Base-by-base conservation (phyloP, 2,113 vertebrate genomes). In the Sylvia atricapilla region DNA sequence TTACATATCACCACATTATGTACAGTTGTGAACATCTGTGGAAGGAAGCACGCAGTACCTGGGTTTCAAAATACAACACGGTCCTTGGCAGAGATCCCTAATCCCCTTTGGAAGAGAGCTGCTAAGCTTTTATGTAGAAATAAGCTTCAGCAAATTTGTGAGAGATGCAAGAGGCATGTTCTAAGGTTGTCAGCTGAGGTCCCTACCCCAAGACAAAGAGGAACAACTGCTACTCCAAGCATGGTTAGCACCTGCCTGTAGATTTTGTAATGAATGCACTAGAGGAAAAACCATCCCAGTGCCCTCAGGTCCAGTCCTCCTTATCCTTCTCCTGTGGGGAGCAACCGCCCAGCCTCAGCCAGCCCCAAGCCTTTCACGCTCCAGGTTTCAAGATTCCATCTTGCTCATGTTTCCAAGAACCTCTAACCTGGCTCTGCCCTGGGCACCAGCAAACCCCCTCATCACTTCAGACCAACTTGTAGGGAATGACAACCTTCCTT, bases 361-460 rank as follows among this genome's bases (percentile, higher is more conserved):
- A 73, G 68, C 8, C 23, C 19, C 1, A 1, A 31, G 8, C 10
- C 31, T 62, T 35, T 60, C 1, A 0, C 13, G 22, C 24, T 62
- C 73, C 55, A 28, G 46, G 28, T 43, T 81, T 87, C 67, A 59
- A 43, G 49, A 60, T 25, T 79, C 25, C 25, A 50, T 43, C 60
- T 64, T 79, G 39, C 30, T 85, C 15, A 10, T 14, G 7, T 18
- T 87, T 84, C 37, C 62, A 44, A 60, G 16, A 27, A 77, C n/a
- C 43, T 70, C 39, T 39, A 49, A 82, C 12, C 9, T 64, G 33
- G 35, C 30, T 78, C 43, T 2, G 2, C 3, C 31, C 55, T n/a
- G 30, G 30, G 72, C 35, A 52, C 25, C n/a, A 64, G 33, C 16
- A 78, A 75, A 31, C 4, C 55, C 62, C 23, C 18, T 60, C 28